phyloP scores from a whole-genome alignment of 2,888 invertebrate species.

The Aporophyla lueneburgensis region DNA sequence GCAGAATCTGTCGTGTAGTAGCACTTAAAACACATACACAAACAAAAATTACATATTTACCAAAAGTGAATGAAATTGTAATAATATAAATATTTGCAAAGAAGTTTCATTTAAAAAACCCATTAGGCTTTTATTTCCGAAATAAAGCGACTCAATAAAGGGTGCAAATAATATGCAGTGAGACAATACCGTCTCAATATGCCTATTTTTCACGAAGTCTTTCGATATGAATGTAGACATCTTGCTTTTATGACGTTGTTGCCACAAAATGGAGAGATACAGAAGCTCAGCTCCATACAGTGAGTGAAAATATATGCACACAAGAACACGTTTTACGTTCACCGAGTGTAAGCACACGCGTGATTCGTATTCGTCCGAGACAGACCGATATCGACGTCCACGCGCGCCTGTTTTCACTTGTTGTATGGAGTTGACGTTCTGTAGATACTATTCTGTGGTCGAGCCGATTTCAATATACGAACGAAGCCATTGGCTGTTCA shows the following conservation, averaged over 20 bases:
- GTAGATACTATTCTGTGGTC: neutral
- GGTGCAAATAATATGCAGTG: constrained; percentile 48
- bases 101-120: neutral
- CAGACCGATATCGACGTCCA: neutral
- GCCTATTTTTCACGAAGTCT: constrained; percentile 64
- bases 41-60: too few relatives aligned
- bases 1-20: too few relatives aligned
- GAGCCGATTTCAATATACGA: constrained; percentile 77
- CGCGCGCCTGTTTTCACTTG: neutral
- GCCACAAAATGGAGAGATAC: neutral
- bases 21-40: too few relatives aligned
- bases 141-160: constrained; percentile 53
- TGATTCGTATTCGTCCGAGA: neutral
- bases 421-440: neutral
- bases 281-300: constrained; percentile 2
- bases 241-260: constrained; percentile 80
- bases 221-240: constrained; percentile 80
- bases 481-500: constrained; percentile 69
- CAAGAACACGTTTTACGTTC: neutral
- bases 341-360: too few relatives aligned
- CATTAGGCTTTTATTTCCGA: constrained; percentile 43
- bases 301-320: neutral
- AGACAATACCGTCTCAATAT: constrained; percentile 59
- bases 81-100: neutral
- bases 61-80: neutral